Evolutionary conservation across 37 sponge, comb jelly and placozoan genomes (phyloP), one percentile per base, ranked within the genome.

Genomic region (Cladorhizidae sp.): DNA sequence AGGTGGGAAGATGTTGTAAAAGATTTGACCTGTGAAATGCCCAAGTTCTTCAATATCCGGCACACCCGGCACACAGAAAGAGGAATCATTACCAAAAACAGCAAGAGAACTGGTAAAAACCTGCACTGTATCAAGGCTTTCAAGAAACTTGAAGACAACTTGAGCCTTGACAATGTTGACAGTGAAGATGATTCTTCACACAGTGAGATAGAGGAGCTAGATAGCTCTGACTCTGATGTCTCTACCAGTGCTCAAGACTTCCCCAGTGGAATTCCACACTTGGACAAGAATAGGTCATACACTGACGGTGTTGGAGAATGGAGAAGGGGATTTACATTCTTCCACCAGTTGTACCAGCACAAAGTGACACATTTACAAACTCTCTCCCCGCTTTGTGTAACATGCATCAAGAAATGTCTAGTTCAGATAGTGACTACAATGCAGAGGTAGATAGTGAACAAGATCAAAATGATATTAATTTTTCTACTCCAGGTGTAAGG

Each of bases 101-200:
- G 92, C 18, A 90, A 87, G 81, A 90, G 40, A 65, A 36, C 18
- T 29, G 92, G 94, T 18, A 87, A 87, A 25, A 93, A 93, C 72
- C 76, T 90, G 11, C 94, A 93, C 68, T 86, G 94, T 61, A 89
- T 93, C 72, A 73, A 90, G 88, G 85, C 91, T 36, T 93, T 93
- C 81, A 80, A 74, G 51, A 90, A 71, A 49, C 49, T 76, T 2
- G 75, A 86, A 41, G 82, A 64, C 7, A 23, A 15, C 11, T 45
- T 71, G 22, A 23, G 1, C 36, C 3, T 11, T 5, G 28, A 39
- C 14, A 5, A 39, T 22, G 22, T n/a, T 20, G 28, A 71, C 3
- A 12, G 61, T 21, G n/a, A n/a, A n/a, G 32, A 23, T 3, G 42
- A 57, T 38, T 42, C 25, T 22, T 11, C 70, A 32, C 21, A 61